Evolutionary conservation across 2,888 invertebrate genomes (phyloP).

Genomic region (Sinohyriopsis cumingii): DNA sequence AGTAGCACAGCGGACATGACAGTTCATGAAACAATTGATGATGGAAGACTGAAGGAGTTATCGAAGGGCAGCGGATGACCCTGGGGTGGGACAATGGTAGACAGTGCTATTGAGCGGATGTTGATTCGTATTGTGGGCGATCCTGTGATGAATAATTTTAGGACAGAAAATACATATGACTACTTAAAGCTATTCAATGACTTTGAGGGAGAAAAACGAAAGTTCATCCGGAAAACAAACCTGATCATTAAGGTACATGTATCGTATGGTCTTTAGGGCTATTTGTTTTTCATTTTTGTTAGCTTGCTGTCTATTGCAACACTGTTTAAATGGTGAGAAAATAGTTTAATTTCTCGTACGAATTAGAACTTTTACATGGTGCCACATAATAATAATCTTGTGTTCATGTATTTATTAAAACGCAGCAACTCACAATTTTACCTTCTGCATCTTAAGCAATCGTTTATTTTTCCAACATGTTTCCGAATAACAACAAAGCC

Average conservation of each 20-base stretch:
- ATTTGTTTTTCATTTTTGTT: no score
- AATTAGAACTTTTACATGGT: neutral
- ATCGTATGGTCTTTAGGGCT: no score
- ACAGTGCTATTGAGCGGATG: constrained; percentile 12
- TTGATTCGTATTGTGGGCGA: constrained; percentile 7
- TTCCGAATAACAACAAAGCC: neutral
- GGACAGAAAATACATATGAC: constrained; percentile 12
- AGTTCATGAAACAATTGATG: constrained; percentile 12
- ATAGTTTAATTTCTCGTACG: no score
- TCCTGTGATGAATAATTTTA: constrained; percentile 10
- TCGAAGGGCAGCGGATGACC: constrained; percentile 18
- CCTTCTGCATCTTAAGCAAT: no score
- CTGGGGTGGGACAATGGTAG: constrained; percentile 21
- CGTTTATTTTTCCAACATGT: constrained; percentile 6
- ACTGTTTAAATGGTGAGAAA: no score
- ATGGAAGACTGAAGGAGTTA: constrained; percentile 13
- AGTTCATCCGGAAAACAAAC: no score
- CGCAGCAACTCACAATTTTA: no score
- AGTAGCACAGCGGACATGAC: constrained; percentile 24
- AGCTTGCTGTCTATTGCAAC: no score
- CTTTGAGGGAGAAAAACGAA: constrained; percentile 24
- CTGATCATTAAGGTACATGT: no score
- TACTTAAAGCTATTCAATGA: constrained; percentile 18
- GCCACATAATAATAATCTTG: no score
- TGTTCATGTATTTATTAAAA: no score